Conservation (phyloP, 2,797 vertebrate species). For the Anableps anableps region DNA sequence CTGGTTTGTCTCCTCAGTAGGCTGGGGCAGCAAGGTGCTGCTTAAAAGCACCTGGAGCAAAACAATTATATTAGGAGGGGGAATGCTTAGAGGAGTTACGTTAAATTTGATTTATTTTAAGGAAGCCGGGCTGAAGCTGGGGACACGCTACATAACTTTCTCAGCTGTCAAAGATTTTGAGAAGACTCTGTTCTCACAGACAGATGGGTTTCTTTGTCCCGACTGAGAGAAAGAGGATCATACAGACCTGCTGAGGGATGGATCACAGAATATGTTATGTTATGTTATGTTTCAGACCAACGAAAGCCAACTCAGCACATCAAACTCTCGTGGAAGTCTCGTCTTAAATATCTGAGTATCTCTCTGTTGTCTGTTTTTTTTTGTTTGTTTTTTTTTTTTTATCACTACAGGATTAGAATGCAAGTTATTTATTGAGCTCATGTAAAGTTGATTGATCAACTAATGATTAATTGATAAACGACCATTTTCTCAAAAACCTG, state of each 20-base stretch:
- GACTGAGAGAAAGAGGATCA: too few relatives aligned
- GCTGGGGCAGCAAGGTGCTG: too few relatives aligned
- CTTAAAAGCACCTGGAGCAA: too few relatives aligned
- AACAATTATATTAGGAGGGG: too few relatives aligned
- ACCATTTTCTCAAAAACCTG: too few relatives aligned
- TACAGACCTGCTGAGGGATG: background rate
- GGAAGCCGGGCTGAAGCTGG: background rate
- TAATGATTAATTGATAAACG: too few relatives aligned
- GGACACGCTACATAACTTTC: background rate
- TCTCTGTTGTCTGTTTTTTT: background rate
- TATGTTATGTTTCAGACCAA: background rate
- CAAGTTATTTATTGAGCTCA: too few relatives aligned
- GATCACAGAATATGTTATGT: too few relatives aligned
- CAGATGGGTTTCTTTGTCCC: background rate
- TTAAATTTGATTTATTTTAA: background rate
- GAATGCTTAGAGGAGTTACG: too few relatives aligned
- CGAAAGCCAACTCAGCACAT: background rate
- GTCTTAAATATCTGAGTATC: background rate
- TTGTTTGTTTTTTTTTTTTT: background rate
- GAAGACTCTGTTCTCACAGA: background rate
- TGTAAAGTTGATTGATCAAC: too few relatives aligned
- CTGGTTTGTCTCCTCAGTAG: too few relatives aligned
- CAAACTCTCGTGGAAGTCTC: background rate
- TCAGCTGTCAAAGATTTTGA: background rate
- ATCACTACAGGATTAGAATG: too few relatives aligned